phyloP scores from a whole-genome alignment of 1,140 invertebrate species.

The Caerostris extrusa region DNA sequence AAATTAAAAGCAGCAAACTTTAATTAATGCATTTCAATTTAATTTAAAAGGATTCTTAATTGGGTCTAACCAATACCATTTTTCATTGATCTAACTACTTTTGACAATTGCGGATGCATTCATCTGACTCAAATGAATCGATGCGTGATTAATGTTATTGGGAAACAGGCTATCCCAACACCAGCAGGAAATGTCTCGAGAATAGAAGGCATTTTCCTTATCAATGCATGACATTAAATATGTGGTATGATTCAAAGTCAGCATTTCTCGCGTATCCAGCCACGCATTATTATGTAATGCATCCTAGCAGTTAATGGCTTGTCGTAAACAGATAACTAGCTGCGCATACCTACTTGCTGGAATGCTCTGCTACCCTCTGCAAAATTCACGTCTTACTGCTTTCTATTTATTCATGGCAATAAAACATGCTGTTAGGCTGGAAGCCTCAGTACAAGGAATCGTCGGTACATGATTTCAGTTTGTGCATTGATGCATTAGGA shows the following conservation, averaged over 20 bases:
- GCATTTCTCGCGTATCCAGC: neutral
- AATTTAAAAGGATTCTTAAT: no score
- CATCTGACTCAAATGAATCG: neutral
- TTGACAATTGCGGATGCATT: no score
- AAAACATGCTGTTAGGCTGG: no score
- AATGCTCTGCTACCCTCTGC: neutral
- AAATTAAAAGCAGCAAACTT: no score
- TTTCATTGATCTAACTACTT: no score
- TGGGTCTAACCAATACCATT: no score
- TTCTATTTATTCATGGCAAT: neutral
- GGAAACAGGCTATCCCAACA: neutral
- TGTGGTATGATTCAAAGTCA: conserved; percentile 7
- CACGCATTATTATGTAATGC: conserved; percentile 22
- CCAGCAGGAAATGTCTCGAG: neutral
- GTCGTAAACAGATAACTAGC: conserved; percentile 28
- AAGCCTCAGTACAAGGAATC: no score
- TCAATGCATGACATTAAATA: neutral
- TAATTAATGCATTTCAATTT: no score
- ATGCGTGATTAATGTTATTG: neutral
- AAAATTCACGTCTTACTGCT: neutral
- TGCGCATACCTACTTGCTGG: neutral
- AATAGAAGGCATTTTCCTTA: conserved; percentile 22
- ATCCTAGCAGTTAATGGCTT: conserved; percentile 26
- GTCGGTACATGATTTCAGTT: no score
- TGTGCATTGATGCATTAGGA: no score